Evolutionary conservation across 2,797 vertebrate genomes (phyloP).

Genomic region (Ibycter americanus): DNA sequence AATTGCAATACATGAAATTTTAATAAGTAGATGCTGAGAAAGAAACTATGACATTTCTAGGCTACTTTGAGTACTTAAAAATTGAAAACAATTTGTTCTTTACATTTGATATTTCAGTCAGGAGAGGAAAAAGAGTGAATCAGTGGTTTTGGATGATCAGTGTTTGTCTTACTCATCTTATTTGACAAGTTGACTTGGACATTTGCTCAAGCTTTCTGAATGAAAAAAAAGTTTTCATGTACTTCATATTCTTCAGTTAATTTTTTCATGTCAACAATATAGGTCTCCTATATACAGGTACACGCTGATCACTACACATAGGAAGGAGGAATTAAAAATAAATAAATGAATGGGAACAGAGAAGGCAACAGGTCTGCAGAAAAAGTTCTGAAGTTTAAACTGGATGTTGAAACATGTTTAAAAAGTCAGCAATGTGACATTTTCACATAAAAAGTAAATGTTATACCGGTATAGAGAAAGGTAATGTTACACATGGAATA

Average conservation of each 20-base stretch:
- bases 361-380: background rate
- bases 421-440: background rate
- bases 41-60: constrained; percentile 10
- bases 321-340: background rate
- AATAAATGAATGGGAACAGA: background rate
- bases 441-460: background rate
- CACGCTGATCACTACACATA: fast-evolving
- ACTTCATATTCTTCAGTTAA: background rate
- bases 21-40: constrained; percentile 36
- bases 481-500: background rate
- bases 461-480: background rate
- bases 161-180: background rate
- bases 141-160: background rate
- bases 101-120: background rate
- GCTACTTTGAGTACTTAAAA: background rate
- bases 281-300: background rate
- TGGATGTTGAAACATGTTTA: background rate
- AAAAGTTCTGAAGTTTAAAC: background rate
- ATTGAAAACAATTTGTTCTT: background rate
- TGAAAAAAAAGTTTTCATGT: background rate
- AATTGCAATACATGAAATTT: constrained; percentile 42
- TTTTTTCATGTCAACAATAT: background rate
- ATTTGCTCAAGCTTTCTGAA: background rate
- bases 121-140: background rate
- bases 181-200: background rate